A percentile compares a stretch with the other conserved stretches of the same genome.
phyloP scores from a whole-genome alignment of 2,888 invertebrate species.

The Leucoma salicis region DNA sequence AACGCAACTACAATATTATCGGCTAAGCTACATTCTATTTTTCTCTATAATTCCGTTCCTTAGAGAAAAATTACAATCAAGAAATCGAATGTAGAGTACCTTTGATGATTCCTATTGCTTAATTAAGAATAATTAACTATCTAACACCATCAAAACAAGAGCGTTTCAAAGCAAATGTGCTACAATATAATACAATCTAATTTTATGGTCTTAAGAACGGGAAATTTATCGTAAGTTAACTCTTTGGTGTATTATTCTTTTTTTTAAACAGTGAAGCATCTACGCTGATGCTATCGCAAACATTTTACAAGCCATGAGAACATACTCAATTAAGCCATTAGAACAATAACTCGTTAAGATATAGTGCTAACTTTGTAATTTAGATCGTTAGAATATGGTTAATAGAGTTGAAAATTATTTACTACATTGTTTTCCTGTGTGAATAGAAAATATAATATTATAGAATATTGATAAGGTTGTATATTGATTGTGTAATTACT shows the following conservation, averaged over 20 bases:
- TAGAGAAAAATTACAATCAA: no score
- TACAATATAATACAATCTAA: not conserved
- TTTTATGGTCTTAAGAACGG: no score
- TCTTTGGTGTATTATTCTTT: not conserved
- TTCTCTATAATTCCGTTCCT: no score
- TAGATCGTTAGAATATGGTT: conserved; percentile 6
- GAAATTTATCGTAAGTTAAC: not conserved
- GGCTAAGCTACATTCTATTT: no score
- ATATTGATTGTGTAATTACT: not conserved
- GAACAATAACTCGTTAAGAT: conserved; percentile 34
- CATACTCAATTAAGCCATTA: conserved; percentile 40
- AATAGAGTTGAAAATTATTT: conserved; percentile 9
- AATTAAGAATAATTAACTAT: not conserved
- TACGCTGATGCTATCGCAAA: conserved; percentile 31
- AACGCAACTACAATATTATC: no score
- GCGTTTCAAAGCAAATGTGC: not conserved
- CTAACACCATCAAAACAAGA: not conserved
- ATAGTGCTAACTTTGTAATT: not conserved
- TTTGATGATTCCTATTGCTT: no score
- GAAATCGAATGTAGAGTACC: no score
- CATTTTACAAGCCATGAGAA: conserved; percentile 43
- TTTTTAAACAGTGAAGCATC: conserved; percentile 9
- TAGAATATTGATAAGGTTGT: not conserved
- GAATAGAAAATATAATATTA: not conserved
- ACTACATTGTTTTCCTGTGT: not conserved